phyloP scores from a whole-genome alignment of 2,113 vertebrate genomes.

The Cacatua alba region DNA sequence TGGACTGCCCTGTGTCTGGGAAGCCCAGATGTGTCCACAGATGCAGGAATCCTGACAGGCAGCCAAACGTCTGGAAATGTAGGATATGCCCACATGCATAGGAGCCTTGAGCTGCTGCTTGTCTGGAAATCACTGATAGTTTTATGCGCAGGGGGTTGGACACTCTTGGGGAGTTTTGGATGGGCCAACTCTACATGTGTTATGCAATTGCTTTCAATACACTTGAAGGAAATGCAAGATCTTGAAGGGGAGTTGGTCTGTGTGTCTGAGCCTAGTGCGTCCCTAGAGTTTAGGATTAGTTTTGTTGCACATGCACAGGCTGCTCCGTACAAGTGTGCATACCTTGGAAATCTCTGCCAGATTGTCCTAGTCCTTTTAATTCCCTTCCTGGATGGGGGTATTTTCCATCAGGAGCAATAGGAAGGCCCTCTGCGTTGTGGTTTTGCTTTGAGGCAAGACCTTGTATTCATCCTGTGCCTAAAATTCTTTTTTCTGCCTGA shows the following conservation, averaged over 20 bases:
- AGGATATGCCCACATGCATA: conserved; percentile 38
- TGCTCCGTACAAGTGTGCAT: neutral
- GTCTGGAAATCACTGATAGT: neutral
- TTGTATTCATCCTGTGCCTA: neutral
- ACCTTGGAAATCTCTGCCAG: neutral
- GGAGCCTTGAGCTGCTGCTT: neutral
- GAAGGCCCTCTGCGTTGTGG: neutral
- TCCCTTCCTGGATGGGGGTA: neutral
- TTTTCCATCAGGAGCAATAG: neutral
- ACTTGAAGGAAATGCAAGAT: neutral
- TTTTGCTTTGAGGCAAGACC: neutral
- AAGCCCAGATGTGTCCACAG: conserved; percentile 37
- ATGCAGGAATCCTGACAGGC: conserved; percentile 14
- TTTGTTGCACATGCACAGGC: neutral
- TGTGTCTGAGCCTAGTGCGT: neutral
- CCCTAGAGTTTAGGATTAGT: neutral
- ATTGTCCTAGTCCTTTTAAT: neutral
- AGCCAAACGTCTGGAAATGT: conserved; percentile 45
- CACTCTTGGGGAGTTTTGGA: neutral
- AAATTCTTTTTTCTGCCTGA: neutral
- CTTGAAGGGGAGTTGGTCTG: neutral
- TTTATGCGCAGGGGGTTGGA: neutral
- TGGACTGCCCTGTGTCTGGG: neutral
- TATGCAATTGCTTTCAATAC: neutral
- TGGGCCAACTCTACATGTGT: neutral